Evolutionary conservation across 2,888 invertebrate genomes (phyloP), one percentile per base, ranked within the genome.

Genomic region (Melanargia galathea): DNA sequence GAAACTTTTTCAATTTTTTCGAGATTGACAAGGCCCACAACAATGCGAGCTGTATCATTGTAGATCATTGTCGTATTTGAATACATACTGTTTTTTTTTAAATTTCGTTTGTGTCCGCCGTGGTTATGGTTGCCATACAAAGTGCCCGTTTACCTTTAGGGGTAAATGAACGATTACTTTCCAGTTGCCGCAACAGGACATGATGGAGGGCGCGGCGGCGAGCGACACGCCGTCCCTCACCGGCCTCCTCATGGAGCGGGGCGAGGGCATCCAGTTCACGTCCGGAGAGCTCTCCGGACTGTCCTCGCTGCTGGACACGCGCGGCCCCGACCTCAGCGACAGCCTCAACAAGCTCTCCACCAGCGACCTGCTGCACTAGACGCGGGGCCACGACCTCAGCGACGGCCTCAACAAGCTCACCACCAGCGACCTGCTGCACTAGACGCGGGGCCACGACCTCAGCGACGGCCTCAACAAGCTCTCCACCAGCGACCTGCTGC

Each of bases 261-360:
- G 72, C 6, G 77, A 72, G 11, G 77, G 73, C 1, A 64, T 71
- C 59, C 84, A 82, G 64, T 83, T 92, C 43, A 89, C 87, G 73
- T 92, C 92, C 1, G 85, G 86, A 63, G 93, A 93, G 68, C 86
- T 93, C 63, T 90, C 92, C 58, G 90, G 87, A 46, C 64, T 75
- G 56, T 71, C 68, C 54, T 71, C 70, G 55, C 69, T 60, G 49
- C 68, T 70, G 66, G 73, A 69, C 65, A 35, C 58, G 35, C 68
- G 75, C 18, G 71, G 67, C 5, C 75, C 71, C 16, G 80, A 80
- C 68, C 79, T 84, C 65, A 78, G 75, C 69, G 83, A 84, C 73
- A 79, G 80, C 62, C 80, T 84, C 70, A 77, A 72, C 55, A 67
- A 77, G 10, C 80, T 86, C 43, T 81, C 84, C 72, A 82, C 84